Evolutionary conservation across 2,888 invertebrate genomes (phyloP), one percentile per base, ranked within the genome.

Genomic region (Syritta pipiens): DNA sequence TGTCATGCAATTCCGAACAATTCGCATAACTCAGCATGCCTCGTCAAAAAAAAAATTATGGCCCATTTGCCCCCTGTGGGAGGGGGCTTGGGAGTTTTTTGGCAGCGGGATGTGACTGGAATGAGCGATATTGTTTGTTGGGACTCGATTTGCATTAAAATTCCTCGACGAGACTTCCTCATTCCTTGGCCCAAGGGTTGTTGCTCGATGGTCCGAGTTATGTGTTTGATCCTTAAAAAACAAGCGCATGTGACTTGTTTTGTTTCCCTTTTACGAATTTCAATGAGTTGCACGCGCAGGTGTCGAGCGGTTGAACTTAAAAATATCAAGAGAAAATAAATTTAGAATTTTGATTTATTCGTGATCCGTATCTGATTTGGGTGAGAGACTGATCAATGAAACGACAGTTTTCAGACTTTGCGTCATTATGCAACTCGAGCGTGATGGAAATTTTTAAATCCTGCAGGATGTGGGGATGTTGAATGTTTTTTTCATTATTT

Each of bases 161-260:
- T 74, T 67, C 44, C 17, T 67, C 6, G 30, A 35, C 19, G 42
- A 68, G 42, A 57, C 74, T 79, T 79, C 79, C 79, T 79, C 79
- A 79, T 79, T 79, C 79, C 20, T 79, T 60, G 44, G 57, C 49
- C n/a, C 14, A 79, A 67, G 72, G 79, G 79, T 79, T 79, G 74
- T 74, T 79, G 79, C 55, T 74, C 79, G 67, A 55, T 42, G 63
- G 71, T 10, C 20, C 48, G 67, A 62, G 53, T 72, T 72, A 49
- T 55, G 30, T 32, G 22, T 51, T 37, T 71, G 77, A 48, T 77
- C 71, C 77, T 77, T 71, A 48, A 62, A 32, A 44, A 32, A 40
- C 19, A 30, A 20, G 28, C 63, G 19, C 49, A 37, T 49, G 37
- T 37, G 12, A 7, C 14, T 35, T 49, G 19, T 46, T 59, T 46